These are phyloP conservation scores for Habroteleia sp. DNA, from an alignment of 2,888 invertebrate genomes.

Conservation along the genomic window DNA sequence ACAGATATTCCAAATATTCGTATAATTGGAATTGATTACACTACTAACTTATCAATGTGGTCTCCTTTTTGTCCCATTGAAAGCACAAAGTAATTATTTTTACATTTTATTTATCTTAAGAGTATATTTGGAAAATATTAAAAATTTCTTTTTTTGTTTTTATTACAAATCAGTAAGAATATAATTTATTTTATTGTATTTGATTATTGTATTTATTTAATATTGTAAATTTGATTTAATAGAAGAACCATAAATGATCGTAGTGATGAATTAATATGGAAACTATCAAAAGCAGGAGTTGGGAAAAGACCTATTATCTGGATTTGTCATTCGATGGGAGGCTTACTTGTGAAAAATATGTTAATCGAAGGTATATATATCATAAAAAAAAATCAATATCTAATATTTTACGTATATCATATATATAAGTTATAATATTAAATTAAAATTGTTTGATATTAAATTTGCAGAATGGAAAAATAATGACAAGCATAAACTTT, in stretches of 20 bases:
- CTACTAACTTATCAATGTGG: conserved; percentile 92
- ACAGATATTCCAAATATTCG: conserved; percentile 88
- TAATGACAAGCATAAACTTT: conserved; percentile 83
- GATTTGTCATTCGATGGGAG: conserved; percentile 98
- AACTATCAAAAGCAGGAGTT: conserved; percentile 88
- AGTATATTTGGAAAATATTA: too few species aligned
- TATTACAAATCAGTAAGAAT: too few species aligned
- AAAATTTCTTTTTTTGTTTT: conserved; percentile 9
- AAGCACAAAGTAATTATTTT: conserved; percentile 80
- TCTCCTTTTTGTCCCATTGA: conserved; percentile 86
- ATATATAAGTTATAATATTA: neutral
- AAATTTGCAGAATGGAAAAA: conserved; percentile 82
- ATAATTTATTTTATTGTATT: too few species aligned
- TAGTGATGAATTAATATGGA: conserved; percentile 85
- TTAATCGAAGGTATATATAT: conserved; percentile 86
- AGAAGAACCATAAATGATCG: conserved; percentile 85
- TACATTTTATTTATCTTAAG: neutral
- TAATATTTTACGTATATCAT: too few species aligned
- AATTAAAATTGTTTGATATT: conserved; percentile 2
- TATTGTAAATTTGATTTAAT: too few species aligned
- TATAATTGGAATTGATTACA: conserved; percentile 93
- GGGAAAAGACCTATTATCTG: conserved; percentile 93
- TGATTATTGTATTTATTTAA: too few species aligned
- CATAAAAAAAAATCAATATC: too few species aligned
- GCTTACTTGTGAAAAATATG: conserved; percentile 93